phyloP scores from a whole-genome alignment of 2,113 vertebrate species.

The Sorex araneus region DNA sequence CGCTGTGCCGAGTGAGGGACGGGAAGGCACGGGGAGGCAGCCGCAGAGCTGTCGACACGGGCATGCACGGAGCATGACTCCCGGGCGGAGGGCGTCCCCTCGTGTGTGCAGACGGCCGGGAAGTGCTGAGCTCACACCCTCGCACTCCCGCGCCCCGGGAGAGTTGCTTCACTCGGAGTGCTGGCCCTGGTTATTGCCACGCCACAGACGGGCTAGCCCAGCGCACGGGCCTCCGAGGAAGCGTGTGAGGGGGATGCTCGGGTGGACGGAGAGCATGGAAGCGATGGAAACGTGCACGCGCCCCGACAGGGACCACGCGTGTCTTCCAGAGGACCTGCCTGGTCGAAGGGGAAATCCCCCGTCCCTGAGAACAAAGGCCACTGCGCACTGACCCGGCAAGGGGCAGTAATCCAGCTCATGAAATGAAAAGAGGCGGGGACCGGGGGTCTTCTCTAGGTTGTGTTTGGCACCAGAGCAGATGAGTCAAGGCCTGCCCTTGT shows the following conservation, averaged over 20 bases:
- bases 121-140: constrained; percentile 24
- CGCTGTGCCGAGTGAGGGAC: constrained; percentile 18
- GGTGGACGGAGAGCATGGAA: not conserved
- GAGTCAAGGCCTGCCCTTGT: not conserved
- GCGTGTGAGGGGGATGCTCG: not conserved
- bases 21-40: constrained; percentile 7
- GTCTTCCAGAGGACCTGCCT: not conserved
- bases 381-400: not conserved
- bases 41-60: not conserved
- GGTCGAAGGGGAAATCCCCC: not conserved
- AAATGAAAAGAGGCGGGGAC: not conserved
- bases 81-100: not conserved
- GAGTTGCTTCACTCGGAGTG: not conserved
- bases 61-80: constrained; percentile 18
- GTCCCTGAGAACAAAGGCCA: not conserved
- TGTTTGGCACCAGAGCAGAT: not conserved
- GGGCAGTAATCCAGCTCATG: not conserved
- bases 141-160: not conserved
- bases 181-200: not conserved
- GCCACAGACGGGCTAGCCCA: not conserved
- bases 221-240: not conserved
- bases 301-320: not conserved
- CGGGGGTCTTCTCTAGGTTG: not conserved
- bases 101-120: not conserved
- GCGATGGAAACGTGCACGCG: not conserved